Conservation (phyloP, 2,888 invertebrate species). For the Scelioninae gen. 2 region DNA sequence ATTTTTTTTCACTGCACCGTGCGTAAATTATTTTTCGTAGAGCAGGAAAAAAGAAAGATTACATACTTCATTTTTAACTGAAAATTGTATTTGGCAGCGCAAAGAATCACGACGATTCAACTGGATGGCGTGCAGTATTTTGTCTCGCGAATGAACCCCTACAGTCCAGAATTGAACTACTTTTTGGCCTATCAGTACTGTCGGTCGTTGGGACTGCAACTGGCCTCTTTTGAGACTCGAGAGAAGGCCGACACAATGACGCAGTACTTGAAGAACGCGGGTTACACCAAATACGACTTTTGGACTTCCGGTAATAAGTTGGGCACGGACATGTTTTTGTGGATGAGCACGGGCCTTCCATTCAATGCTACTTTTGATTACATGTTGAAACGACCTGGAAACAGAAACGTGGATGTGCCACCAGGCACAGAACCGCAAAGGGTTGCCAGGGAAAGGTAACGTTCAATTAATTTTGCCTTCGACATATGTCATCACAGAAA, state of each 20-base stretch:
- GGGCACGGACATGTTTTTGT: constrained; percentile 90
- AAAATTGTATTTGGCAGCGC: constrained; percentile 78
- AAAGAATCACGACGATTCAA: constrained; percentile 91
- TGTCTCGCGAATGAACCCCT: constrained; percentile 91
- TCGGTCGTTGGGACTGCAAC: constrained; percentile 88
- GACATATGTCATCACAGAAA: constrained; percentile 46
- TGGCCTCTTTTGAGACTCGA: constrained; percentile 90
- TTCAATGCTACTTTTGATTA: constrained; percentile 93
- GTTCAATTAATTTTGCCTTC: constrained; percentile 45
- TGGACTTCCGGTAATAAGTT: constrained; percentile 93
- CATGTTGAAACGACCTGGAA: constrained; percentile 79
- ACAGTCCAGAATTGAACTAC: constrained; percentile 90
- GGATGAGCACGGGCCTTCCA: constrained; percentile 92
- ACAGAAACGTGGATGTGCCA: constrained; percentile 79
- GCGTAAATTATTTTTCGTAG: too few relatives aligned
- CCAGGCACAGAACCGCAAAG: constrained; percentile 87
- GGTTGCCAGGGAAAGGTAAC: constrained; percentile 84
- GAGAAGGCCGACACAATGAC: constrained; percentile 91
- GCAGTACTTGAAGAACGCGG: constrained; percentile 88
- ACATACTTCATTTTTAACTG: background rate
- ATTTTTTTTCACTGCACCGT: too few relatives aligned
- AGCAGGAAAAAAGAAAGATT: background rate
- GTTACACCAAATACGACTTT: constrained; percentile 89
- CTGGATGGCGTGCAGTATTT: constrained; percentile 91
- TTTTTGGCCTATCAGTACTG: constrained; percentile 92